A percentile compares a stretch with the other conserved stretches of the same genome.
These are phyloP conservation scores for Electrophaes corylata DNA, from an alignment of 2,888 invertebrate genomes.

Conservation along the genomic window DNA sequence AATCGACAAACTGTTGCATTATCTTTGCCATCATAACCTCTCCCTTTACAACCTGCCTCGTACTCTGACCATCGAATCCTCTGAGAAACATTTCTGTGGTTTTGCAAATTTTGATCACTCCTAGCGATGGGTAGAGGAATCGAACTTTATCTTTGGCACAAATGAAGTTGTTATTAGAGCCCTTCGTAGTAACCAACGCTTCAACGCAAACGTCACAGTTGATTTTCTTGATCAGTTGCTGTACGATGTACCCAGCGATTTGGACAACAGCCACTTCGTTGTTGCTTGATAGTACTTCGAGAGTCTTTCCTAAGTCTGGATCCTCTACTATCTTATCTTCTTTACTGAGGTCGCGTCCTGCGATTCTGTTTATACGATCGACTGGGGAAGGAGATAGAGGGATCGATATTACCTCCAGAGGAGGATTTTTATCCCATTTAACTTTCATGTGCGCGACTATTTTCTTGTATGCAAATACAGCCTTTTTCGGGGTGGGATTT, in stretches of 20 bases:
- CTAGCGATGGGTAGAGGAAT: slow-evolving; percentile 15
- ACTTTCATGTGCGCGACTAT: slow-evolving; percentile 15
- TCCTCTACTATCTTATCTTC: slow-evolving; percentile 2
- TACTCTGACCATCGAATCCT: slow-evolving; percentile 5
- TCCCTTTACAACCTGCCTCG: slow-evolving; percentile 6
- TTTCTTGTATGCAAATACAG: slow-evolving; percentile 12
- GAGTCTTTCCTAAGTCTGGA: neutral
- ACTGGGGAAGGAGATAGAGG: slow-evolving; percentile 15
- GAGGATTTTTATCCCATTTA: slow-evolving; percentile 5
- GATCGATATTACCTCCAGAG: slow-evolving; percentile 13
- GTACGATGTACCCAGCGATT: slow-evolving; percentile 10
- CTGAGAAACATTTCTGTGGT: slow-evolving; percentile 11
- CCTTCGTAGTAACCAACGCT: slow-evolving; percentile 11
- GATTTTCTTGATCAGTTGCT: slow-evolving; percentile 14
- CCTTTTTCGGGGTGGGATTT: slow-evolving; percentile 12
- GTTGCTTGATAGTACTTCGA: neutral
- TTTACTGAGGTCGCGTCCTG: neutral
- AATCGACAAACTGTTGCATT: slow-evolving; percentile 17
- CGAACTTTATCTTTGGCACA: slow-evolving; percentile 8
- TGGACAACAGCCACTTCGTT: slow-evolving; percentile 14
- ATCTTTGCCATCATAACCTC: slow-evolving; percentile 14
- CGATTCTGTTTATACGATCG: slow-evolving; percentile 17
- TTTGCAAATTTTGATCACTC: slow-evolving; percentile 18
- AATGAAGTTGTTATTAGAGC: slow-evolving; percentile 6
- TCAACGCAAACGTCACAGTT: slow-evolving; percentile 18